Evolutionary conservation across 2,888 invertebrate species (phyloP).

Genomic region (Trissolcus japonicus): DNA sequence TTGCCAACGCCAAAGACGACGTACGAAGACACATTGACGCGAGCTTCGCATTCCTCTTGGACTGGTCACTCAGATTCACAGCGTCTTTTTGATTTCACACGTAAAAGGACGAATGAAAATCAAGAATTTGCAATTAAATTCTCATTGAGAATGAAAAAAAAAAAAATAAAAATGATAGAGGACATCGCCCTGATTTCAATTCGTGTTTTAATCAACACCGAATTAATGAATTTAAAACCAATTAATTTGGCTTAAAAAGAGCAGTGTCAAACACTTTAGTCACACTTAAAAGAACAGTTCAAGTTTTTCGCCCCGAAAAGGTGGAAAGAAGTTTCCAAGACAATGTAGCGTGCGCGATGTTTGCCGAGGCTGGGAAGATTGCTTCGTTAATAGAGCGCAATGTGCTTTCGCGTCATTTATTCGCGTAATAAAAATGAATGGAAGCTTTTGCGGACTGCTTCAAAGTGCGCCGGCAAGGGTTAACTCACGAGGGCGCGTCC

Average conservation of each 20-base stretch:
- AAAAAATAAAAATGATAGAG: no score
- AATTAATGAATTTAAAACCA: background rate
- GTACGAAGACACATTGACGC: conserved; percentile 37
- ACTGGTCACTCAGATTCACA: conserved; percentile 49
- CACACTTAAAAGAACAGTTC: conserved; percentile 4
- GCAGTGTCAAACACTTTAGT: no score
- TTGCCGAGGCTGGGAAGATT: conserved; percentile 60
- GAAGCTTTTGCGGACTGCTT: conserved; percentile 61
- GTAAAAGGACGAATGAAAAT: background rate
- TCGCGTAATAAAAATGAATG: conserved; percentile 73
- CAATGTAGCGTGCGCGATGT: conserved; percentile 34
- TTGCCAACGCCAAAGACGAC: conserved; percentile 58
- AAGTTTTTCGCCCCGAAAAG: conserved; percentile 15
- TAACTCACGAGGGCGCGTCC: conserved; percentile 61
- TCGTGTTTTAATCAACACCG: background rate
- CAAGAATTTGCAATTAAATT: no score
- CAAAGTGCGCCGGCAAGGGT: conserved; percentile 66
- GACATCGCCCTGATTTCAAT: background rate
- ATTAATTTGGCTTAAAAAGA: background rate
- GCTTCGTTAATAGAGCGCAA: conserved; percentile 70
- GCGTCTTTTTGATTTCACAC: conserved; percentile 39
- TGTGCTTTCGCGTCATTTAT: conserved; percentile 70
- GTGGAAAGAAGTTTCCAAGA: conserved; percentile 16
- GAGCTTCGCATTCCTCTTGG: conserved; percentile 50
- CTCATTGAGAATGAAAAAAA: no score